Base-by-base conservation (phyloP, 2,113 vertebrate species). In the Halichoerus grypus region DNA sequence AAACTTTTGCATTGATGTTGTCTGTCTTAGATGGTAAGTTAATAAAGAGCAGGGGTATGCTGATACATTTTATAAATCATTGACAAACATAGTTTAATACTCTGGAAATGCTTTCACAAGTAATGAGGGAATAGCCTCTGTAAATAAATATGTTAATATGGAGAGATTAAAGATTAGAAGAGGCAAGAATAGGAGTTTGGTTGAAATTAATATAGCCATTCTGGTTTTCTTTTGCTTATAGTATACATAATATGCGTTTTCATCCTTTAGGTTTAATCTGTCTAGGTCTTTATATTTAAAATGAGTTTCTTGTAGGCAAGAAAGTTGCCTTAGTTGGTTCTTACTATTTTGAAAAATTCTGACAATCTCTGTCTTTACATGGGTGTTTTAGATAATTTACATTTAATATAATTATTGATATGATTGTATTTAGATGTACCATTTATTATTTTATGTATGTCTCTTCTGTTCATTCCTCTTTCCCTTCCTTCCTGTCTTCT, bases 331-430 rank as follows among this genome's bases (percentile, higher is more conserved):
- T 24, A 59, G 13, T 57, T 85, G 46, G 16, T 92, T 90, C 84
- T 96, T 97, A 14, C 42, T 87, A 87, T 57, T 88, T 90, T 87
- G 49, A 97, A 96, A 94, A 94, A 49, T 95, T 65, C 79, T 91
- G 63, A 81, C 10, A 72, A 31, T 59, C 24, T 67, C 26, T 93
- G 33, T 69, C 21, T 42, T 51, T 69, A 51, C 9, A 31, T 92
- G 55, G 24, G 7, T 76, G 3, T 84, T 83, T 84, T 91, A 76
- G 7, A 57, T 94, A 0, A 28, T 76, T 92, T 92, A 57, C 16
- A 69, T 85, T 59, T 96, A 90, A 63, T 95, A 7, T 39, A 53
- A 89, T 59, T 63, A 82, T 76, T 72, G 31, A 46, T 71, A 59
- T 79, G 15, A 53, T 74, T 88, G 28, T 24, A 76, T 87, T 46